phyloP scores from a whole-genome alignment of 1,140 invertebrate species.

The Sarcophaga bullata region DNA sequence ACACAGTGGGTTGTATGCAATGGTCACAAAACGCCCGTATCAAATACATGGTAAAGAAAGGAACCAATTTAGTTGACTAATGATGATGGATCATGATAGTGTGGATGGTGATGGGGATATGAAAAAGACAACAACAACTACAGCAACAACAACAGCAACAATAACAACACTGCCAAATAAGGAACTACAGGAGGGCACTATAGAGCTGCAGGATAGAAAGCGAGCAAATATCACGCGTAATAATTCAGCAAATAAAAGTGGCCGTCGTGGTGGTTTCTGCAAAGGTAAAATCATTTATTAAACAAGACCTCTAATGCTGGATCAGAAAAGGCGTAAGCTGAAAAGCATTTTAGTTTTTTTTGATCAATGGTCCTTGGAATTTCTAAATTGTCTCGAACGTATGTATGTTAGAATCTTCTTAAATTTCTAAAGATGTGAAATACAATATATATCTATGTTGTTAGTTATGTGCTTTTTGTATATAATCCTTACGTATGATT shows the following conservation, averaged over 20 bases:
- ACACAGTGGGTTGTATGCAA: slow-evolving; percentile 77
- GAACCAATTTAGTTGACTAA: slow-evolving; percentile 68
- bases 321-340: too few species aligned
- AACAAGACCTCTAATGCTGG: not conserved
- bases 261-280: slow-evolving; percentile 60
- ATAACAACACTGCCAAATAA: slow-evolving; percentile 44
- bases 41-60: slow-evolving; percentile 89
- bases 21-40: slow-evolving; percentile 76
- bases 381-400: too few species aligned
- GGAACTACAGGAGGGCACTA: not conserved
- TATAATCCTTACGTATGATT: too few species aligned
- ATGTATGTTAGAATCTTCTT: too few species aligned
- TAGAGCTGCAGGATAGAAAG: not conserved
- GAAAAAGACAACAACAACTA: slow-evolving; percentile 53
- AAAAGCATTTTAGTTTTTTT: too few species aligned
- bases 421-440: too few species aligned
- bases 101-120: not conserved
- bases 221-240: not conserved
- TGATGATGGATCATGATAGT: slow-evolving; percentile 48
- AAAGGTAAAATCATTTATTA: slow-evolving; percentile 49
- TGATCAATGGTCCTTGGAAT: too few species aligned
- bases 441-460: too few species aligned
- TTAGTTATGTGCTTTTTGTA: too few species aligned
- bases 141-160: slow-evolving; percentile 52
- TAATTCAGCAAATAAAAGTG: slow-evolving; percentile 38